These are phyloP conservation scores for Tetragonula carbonaria DNA, from an alignment of 2,888 invertebrate species.

Conservation along the genomic window DNA sequence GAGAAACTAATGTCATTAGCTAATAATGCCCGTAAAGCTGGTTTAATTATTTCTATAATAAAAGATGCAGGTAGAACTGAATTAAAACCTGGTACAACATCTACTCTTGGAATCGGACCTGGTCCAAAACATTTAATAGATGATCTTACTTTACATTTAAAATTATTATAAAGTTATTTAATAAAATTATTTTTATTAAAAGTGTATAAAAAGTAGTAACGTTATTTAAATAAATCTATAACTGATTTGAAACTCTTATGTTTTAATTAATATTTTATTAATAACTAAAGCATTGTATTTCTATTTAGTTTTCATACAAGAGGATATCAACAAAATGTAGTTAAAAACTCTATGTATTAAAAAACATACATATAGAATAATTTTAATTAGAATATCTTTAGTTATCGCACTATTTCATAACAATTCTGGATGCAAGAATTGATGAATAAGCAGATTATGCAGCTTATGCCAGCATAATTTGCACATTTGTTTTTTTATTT, in stretches of 20 bases:
- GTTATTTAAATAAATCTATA: slow-evolving; percentile 27
- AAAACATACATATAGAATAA: slow-evolving; percentile 15
- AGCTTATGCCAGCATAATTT: slow-evolving; percentile 27
- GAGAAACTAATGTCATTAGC: slow-evolving; percentile 85
- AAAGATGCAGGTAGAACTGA: slow-evolving; percentile 91
- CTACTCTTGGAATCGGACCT: slow-evolving; percentile 91
- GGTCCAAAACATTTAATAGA: slow-evolving; percentile 86
- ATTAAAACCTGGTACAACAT: slow-evolving; percentile 88
- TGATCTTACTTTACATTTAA: slow-evolving; percentile 87
- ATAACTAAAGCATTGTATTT: not conserved
- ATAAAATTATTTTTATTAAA: not conserved
- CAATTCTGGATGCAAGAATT: slow-evolving; percentile 19
- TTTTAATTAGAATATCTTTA: not conserved
- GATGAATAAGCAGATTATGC: too few relatives aligned
- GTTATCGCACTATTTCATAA: not conserved
- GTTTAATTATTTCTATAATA: slow-evolving; percentile 84
- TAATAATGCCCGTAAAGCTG: slow-evolving; percentile 84
- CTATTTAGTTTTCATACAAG: slow-evolving; percentile 17
- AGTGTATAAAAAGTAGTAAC: not conserved
- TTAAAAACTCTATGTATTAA: slow-evolving; percentile 20
- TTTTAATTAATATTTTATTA: slow-evolving; percentile 32
- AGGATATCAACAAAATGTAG: slow-evolving; percentile 24
- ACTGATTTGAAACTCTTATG: not conserved
- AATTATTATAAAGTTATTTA: slow-evolving; percentile 85
- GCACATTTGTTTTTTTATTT: not conserved